phyloP scores from a whole-genome alignment of 2,888 invertebrate species.

The Pristionchus exspectatus region DNA sequence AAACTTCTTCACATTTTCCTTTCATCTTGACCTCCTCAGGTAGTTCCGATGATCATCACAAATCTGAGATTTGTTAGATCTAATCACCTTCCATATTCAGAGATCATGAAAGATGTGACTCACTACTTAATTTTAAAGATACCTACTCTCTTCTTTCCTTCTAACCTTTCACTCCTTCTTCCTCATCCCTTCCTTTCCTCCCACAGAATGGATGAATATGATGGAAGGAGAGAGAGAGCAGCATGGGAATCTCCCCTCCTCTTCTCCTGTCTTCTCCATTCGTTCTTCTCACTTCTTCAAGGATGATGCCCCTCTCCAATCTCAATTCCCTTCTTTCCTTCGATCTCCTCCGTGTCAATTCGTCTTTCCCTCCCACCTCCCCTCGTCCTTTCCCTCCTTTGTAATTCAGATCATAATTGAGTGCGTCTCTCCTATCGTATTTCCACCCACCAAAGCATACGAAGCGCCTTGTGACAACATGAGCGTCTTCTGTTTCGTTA shows the following conservation, averaged over 20 bases:
- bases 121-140: too few species aligned
- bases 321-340: constrained; percentile 16
- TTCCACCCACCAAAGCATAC: constrained; percentile 39
- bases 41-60: not conserved
- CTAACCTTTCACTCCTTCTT: constrained; percentile 12
- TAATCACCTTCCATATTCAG: not conserved
- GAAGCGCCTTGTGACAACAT: not conserved
- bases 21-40: not conserved
- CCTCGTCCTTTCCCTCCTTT: constrained; percentile 11
- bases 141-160: not conserved
- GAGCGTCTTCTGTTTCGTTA: not conserved
- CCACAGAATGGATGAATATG: constrained; percentile 32
- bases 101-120: too few species aligned
- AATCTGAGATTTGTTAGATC: not conserved
- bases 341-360: not conserved
- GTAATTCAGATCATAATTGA: constrained; percentile 49
- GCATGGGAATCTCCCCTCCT: constrained; percentile 21
- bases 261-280: constrained; percentile 30
- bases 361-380: not conserved
- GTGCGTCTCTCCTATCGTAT: constrained; percentile 32
- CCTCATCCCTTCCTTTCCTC: not conserved
- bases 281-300: constrained; percentile 37
- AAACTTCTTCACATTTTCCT: not conserved
- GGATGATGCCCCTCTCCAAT: constrained; percentile 40
- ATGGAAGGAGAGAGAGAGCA: constrained; percentile 12